Evolutionary conservation across 1,140 invertebrate species (phyloP), one percentile per base, ranked within the genome.

Genomic region (Paracyclopina nana): DNA sequence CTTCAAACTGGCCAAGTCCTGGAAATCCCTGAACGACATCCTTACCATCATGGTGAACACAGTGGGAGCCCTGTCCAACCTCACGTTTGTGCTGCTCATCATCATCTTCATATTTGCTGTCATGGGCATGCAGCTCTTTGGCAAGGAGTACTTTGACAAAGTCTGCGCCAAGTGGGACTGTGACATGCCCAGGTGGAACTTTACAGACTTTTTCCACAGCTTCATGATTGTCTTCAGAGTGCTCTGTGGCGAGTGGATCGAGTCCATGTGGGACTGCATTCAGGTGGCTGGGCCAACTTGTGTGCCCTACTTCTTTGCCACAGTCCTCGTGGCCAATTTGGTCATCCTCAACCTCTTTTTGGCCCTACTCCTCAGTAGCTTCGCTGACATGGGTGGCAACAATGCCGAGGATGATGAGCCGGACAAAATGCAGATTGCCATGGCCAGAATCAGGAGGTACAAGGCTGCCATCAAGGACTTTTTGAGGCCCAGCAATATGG

Each of bases 71-170:
- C 74, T 96, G 68, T 88, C 87, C 71, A 95, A 94, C 70, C 72
- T 95, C 65, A 91, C 86, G 55, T 88, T 94, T 71, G 86, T 94
- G 58, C 74, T 94, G 63, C 86, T 79, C 64, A 94, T 95, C 68
- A 91, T 95, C 66, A 88, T 94, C 71, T 94, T 94, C 73, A 95
- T 95, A 67, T 95, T 90, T 69, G 85, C 87, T 64, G 85, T 92
- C 54, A 88, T 92, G 84, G 88, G 88, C 56, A 92, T 92, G 82
- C 87, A 94, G 68, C 74, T 95, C 56, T 94, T 95, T 72, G 85
- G 84, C 57, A 81, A 83, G 64, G 79, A 82, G 61, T 92, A 91
- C 63, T 72, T 73, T 63, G 78, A 78, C 81, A 74, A 72, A 25
- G 16, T 24, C 27, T 42, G 45, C 16, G n/a, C 34, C 58, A 55